These are phyloP conservation scores for Theonella swinhoei DNA, from an alignment of 37 sponge, comb jelly and placozoan species.

Conservation along the genomic window DNA sequence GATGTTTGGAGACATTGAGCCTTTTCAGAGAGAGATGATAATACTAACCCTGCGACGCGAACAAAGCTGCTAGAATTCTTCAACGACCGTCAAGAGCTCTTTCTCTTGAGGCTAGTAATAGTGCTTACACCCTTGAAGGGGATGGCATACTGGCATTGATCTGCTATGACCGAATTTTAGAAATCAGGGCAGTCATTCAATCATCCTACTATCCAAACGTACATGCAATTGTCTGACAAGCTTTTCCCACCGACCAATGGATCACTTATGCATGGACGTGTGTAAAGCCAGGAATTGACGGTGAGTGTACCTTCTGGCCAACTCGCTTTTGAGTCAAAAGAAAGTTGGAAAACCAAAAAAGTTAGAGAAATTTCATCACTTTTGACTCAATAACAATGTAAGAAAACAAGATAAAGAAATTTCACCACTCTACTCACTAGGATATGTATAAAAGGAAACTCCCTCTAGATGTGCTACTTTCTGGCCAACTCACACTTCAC, in stretches of 20 bases:
- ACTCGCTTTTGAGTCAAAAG: too few relatives aligned
- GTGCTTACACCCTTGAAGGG: constrained; percentile 14
- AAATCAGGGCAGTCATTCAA: neutral
- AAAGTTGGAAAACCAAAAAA: too few relatives aligned
- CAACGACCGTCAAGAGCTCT: neutral
- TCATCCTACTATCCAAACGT: neutral
- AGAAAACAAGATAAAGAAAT: too few relatives aligned
- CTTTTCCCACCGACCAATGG: neutral
- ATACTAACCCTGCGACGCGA: neutral
- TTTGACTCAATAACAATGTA: too few relatives aligned
- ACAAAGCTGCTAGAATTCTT: neutral
- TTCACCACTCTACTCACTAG: too few relatives aligned
- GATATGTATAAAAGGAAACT: too few relatives aligned
- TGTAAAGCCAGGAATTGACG: constrained; percentile 1
- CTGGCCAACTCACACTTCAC: too few relatives aligned
- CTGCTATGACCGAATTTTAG: neutral
- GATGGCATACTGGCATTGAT: constrained; percentile 8
- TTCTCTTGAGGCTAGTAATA: neutral
- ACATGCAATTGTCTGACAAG: neutral
- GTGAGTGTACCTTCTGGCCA: too few relatives aligned
- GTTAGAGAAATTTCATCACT: too few relatives aligned
- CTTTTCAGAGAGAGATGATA: neutral
- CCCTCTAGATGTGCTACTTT: too few relatives aligned
- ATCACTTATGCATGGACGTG: neutral
- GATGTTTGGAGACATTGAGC: neutral